Evolutionary conservation across 2,113 vertebrate species (phyloP).

Genomic region (Nothobranchius kuhntae): DNA sequence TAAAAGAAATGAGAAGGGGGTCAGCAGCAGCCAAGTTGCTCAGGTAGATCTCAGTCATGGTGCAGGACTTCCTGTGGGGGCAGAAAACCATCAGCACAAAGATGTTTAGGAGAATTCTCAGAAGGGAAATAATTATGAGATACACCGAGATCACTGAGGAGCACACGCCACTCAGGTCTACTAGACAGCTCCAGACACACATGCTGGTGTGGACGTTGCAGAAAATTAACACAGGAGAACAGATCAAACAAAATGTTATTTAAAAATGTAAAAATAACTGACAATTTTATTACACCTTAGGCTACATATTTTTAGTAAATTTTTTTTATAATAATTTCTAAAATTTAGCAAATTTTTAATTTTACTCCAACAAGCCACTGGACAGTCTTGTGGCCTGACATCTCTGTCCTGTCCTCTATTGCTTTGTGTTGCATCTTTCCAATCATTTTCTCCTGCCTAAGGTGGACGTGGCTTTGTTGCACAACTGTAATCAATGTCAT

Average conservation of each 20-base stretch:
- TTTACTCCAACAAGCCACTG: no score
- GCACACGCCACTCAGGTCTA: conserved; percentile 54
- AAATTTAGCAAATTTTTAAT: no score
- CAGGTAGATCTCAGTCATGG: conserved; percentile 92
- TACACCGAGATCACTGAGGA: conserved; percentile 74
- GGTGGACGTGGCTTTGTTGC: no score
- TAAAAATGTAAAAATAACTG: neutral
- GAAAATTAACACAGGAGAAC: neutral
- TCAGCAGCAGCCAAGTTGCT: conserved; percentile 89
- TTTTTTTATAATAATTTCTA: no score
- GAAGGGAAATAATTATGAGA: conserved; percentile 79
- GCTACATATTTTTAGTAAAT: no score
- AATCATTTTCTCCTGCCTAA: no score
- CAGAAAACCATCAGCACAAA: conserved; percentile 88
- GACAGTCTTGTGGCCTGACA: no score
- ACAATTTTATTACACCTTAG: no score
- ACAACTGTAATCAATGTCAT: no score
- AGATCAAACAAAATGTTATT: neutral
- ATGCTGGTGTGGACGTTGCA: neutral
- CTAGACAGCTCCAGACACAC: no score
- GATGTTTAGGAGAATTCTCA: conserved; percentile 84
- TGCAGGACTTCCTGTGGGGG: conserved; percentile 88
- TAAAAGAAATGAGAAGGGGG: conserved; percentile 81
- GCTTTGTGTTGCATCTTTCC: no score
- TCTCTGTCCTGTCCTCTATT: no score